Percentiles rank a stretch among this genome's conserved stretches.
Conservation (phyloP, 2,113 vertebrate species). For the Laterallus jamaicensis region DNA sequence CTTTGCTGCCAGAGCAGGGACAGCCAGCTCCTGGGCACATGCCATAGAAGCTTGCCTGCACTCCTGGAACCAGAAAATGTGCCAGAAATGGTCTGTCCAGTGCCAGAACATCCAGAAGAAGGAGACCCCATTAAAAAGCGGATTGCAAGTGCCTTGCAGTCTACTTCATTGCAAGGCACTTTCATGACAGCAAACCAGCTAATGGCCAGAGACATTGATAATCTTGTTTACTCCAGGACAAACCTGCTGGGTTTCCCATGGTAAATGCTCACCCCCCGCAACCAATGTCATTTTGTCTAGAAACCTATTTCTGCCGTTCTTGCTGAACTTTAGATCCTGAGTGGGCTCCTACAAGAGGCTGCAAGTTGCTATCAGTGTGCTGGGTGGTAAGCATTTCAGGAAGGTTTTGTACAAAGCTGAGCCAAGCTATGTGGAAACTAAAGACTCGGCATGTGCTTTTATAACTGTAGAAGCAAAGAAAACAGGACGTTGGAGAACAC, state of each 20-base stretch:
- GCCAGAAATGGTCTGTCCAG: neutral
- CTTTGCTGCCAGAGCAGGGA: neutral
- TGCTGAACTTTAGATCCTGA: neutral
- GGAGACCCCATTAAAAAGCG: neutral
- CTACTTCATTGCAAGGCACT: neutral
- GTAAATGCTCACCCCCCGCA: neutral
- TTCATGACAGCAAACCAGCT: neutral
- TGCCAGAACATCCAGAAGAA: neutral
- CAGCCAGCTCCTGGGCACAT: neutral
- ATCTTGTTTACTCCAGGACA: neutral
- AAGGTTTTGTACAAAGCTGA: neutral
- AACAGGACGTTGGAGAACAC: neutral
- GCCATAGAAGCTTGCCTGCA: neutral
- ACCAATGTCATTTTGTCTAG: neutral
- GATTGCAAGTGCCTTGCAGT: neutral
- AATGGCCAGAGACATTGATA: neutral
- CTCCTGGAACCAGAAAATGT: neutral
- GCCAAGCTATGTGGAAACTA: neutral
- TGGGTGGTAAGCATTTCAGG: neutral
- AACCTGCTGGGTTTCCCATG: neutral
- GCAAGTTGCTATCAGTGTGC: neutral
- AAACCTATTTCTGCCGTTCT: neutral
- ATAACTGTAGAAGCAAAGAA: neutral
- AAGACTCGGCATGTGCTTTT: neutral
- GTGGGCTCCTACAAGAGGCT: neutral